Conservation (phyloP, 37 sponge, comb jelly and placozoan genomes). For the Hormiphora californensis region DNA sequence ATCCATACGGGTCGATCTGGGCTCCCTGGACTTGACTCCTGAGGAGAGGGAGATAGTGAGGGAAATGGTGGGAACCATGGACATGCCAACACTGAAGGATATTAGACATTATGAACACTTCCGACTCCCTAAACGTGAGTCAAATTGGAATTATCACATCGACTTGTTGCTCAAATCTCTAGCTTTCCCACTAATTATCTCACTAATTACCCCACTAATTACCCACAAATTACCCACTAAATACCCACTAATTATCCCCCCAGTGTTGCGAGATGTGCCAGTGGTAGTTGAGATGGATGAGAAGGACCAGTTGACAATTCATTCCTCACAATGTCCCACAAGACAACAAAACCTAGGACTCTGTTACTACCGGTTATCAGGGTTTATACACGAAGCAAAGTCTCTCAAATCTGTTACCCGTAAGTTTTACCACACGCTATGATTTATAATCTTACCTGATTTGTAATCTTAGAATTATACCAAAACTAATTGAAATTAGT, state of each 20-base stretch:
- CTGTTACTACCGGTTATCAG: slow-evolving; percentile 40
- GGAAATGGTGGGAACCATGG: background rate
- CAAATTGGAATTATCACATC: background rate
- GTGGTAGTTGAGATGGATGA: slow-evolving; percentile 12
- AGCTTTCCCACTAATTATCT: background rate
- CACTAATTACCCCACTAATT: background rate
- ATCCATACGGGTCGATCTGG: background rate
- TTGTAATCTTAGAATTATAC: background rate
- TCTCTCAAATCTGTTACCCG: slow-evolving; percentile 8
- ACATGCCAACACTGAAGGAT: background rate
- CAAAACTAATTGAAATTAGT: background rate
- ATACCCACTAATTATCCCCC: too few relatives aligned
- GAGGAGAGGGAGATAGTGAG: background rate
- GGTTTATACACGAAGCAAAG: slow-evolving; percentile 27
- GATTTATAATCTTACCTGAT: background rate
- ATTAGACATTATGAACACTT: background rate
- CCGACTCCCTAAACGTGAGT: slow-evolving; percentile 28
- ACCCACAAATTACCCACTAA: too few relatives aligned
- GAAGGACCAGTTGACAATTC: background rate
- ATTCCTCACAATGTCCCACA: slow-evolving; percentile 30
- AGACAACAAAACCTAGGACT: slow-evolving; percentile 36
- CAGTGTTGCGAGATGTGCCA: slow-evolving; percentile 33
- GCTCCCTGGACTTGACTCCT: background rate
- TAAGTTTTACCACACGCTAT: background rate
- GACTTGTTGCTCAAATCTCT: background rate